Base-by-base conservation (phyloP, 2,888 invertebrate genomes). In the Cataglyphis altisquamis region DNA sequence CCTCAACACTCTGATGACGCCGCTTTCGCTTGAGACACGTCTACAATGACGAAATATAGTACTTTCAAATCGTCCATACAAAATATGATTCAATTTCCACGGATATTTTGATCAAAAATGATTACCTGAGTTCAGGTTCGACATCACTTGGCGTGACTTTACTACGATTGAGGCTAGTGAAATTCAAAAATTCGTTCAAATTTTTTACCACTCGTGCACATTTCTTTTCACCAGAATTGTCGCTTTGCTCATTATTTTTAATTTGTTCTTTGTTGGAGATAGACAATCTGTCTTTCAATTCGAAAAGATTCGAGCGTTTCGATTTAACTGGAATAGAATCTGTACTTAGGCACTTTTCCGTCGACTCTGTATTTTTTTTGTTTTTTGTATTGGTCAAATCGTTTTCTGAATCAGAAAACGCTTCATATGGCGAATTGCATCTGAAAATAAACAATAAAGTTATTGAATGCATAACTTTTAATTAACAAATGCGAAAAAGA, bases 131-230 rank as follows among this genome's bases (percentile, higher is more conserved):
- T 63, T 94, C 94, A 4, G 91, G 90, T 29, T 94, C 94, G 4
- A 84, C 77, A 64, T 93, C 93, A 85, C 92, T 93, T 3, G 94
- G 92, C 3, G 95, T 95, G 62, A 96, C 95, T 88, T 96, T 96
- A 91, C 94, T 96, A 94, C 97, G 97, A 93, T 96, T 97, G 1
- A 96, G 95, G 2, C 97, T 96, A 0, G 97, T 96, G 91, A 98
- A 97, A 92, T 97, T 98, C 0, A 98, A 95, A 93, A 98, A 98
- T 95, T 98, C 98, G 92, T 98, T 98, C 55, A 98, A 95, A 94
- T 98, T 98, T 94, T 97, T 98, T 3, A 98, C 97, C 12, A 96
- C 95, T 75, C 95, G 95, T 21, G 94, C 93, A 52, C 94, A 94
- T 77, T 94, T 94, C 48, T 93, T 94, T 52, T 94, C 94, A 3